phyloP scores from a whole-genome alignment of 1,140 invertebrate genomes.

The Calephelis virginiensis region DNA sequence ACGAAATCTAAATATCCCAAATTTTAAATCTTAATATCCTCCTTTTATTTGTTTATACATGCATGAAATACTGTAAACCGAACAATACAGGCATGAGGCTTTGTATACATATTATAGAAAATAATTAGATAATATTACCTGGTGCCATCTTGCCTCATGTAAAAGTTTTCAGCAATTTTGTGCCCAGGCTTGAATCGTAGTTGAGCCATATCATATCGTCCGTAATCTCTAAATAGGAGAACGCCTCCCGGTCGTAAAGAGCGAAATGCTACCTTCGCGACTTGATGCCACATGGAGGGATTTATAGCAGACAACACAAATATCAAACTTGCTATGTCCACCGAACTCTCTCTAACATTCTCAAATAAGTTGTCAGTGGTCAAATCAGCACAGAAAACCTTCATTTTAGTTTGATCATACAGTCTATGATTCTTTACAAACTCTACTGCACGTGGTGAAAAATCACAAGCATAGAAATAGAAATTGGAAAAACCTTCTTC shows the following conservation, averaged over 20 bases:
- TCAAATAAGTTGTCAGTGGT: conserved; percentile 81
- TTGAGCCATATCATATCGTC: conserved; percentile 98
- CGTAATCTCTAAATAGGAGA: conserved; percentile 97
- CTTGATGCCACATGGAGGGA: conserved; percentile 88
- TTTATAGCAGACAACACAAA: conserved; percentile 97
- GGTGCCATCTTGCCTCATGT: conserved; percentile 98
- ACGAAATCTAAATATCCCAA: too few relatives aligned
- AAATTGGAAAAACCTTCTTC: conserved; percentile 86
- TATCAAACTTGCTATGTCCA: conserved; percentile 95
- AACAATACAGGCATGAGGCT: too few relatives aligned
- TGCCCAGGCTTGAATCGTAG: conserved; percentile 94
- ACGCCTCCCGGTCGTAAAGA: conserved; percentile 89
- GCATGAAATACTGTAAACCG: too few relatives aligned
- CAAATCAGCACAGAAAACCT: conserved; percentile 88
- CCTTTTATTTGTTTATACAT: too few relatives aligned
- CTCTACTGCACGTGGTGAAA: conserved; percentile 93
- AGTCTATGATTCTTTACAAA: conserved; percentile 85
- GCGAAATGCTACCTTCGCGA: conserved; percentile 83
- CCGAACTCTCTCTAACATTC: conserved; percentile 72
- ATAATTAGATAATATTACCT: conserved; percentile 77
- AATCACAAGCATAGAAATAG: conserved; percentile 95
- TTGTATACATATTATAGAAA: too few relatives aligned
- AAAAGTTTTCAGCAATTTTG: conserved; percentile 96
- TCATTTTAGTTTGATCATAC: conserved; percentile 83
- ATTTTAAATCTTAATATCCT: too few relatives aligned